A percentile compares a stretch with the other conserved stretches of the same genome.
phyloP scores from a whole-genome alignment of 2,113 vertebrate genomes.

The Cathartes aura region DNA sequence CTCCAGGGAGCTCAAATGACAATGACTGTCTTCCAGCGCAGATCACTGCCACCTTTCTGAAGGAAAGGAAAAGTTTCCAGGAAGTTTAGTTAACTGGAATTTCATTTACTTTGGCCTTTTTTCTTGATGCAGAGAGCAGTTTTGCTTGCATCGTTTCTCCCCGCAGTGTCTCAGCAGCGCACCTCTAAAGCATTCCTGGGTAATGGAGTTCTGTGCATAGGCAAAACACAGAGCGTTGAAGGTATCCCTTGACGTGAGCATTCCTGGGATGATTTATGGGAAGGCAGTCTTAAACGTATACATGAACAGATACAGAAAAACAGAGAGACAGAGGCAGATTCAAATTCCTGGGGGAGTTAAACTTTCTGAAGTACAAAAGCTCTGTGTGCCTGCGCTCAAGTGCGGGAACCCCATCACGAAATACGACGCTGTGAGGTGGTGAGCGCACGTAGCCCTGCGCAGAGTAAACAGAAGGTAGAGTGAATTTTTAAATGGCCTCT shows the following conservation, averaged over 20 bases:
- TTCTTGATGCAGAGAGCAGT: neutral
- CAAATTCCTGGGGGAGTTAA: neutral
- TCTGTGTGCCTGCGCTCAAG: neutral
- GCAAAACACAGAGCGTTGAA: neutral
- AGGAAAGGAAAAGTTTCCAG: neutral
- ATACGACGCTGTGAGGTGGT: accelerated
- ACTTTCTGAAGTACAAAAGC: neutral
- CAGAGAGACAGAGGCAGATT: neutral
- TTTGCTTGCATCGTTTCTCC: neutral
- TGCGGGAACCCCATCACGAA: neutral
- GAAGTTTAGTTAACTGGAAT: neutral
- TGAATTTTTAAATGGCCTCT: neutral
- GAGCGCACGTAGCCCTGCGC: neutral
- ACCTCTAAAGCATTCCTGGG: neutral
- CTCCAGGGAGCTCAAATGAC: neutral
- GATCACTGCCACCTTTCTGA: neutral
- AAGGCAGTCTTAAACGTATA: accelerated
- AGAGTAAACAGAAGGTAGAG: neutral
- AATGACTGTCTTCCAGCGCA: neutral
- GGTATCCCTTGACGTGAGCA: neutral
- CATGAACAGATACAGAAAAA: neutral
- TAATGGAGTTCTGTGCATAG: neutral
- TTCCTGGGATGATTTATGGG: neutral
- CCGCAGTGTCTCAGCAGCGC: neutral
- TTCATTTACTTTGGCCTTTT: neutral